Base-by-base conservation (phyloP, 2,797 vertebrate species). In the Intellagama lesueurii region DNA sequence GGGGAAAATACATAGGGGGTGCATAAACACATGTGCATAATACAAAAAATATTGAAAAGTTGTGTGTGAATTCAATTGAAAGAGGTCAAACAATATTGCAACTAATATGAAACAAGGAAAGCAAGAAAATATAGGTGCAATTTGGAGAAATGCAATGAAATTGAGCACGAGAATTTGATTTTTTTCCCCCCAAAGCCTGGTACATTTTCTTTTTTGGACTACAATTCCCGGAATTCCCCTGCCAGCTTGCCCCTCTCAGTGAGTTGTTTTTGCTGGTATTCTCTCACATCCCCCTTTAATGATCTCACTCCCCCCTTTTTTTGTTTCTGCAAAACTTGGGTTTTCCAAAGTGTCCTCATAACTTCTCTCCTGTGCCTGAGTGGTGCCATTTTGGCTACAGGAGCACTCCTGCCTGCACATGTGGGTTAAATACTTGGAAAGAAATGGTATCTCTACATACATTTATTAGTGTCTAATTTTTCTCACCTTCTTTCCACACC, bases 391-490 rank as follows among this genome's bases (percentile, higher is more conserved):
- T 64, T 66, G 9, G 19, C 56, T 35, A 12, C 8, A 35, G 5
- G 9, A 64, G 56, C 19, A 35, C 2, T 32, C 12, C 12, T 30
- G 14, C 16, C 17, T 9, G 64, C 16, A 66, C 32, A 81, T 44
- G 77, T 26, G 76, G 28, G n/a, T n/a, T 26, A 40, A 87, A 68
- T 89, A 88, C 85, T 12, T n/a, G 60, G 72, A 87, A 89, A 60
- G 85, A 40, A 35, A 92, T 91, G 91, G 84, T 88, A 92, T 0
- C 1, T 89, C 68, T 1, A 0, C 80, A 89, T 89, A 88, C 72
- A 52, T 91, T 22, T 5, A 80, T 68, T 14, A 90, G 68, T 85
- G 35, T 81, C 16, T 80, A 72, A 1, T 70, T 75, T 52, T 85
- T 86, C 81, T 76, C 68, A 91, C 89, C 83, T 90, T 4, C 16